Evolutionary conservation across 92 coral and sea anemone genomes (phyloP).

Genomic region (Porites rus): DNA sequence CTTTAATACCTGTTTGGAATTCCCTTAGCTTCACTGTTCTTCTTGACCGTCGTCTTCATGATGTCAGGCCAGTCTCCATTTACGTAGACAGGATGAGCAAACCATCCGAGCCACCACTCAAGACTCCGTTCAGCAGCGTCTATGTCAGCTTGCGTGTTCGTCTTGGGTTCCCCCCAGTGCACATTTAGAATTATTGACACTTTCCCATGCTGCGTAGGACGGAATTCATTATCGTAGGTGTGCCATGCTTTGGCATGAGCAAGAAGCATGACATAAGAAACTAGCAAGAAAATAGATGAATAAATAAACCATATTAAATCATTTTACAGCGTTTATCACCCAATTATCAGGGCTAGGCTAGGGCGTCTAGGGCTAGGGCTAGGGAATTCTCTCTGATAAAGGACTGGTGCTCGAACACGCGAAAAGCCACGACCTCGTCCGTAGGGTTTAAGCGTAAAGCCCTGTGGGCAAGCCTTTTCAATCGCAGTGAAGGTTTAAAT

Average conservation of each 20-base stretch:
- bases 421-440: no score
- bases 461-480: no score
- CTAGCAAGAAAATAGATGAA: conserved; percentile 26
- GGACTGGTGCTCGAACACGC: no score
- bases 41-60: conserved; percentile 68
- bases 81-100: conserved; percentile 85
- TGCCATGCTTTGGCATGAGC: conserved; percentile 95
- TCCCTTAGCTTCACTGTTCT: conserved; percentile 72
- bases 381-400: no score
- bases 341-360: no score
- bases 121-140: conserved; percentile 86
- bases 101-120: conserved; percentile 89
- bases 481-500: no score
- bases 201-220: conserved; percentile 77
- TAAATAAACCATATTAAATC: background rate
- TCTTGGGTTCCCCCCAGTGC: conserved; percentile 83
- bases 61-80: conserved; percentile 91
- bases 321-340: background rate
- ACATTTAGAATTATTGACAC: conserved; percentile 75
- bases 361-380: no score
- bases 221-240: conserved; percentile 83
- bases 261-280: conserved; percentile 79
- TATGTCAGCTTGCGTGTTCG: conserved; percentile 59
- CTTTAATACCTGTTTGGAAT: conserved; percentile 59
- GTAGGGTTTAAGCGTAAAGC: no score